Evolutionary conservation across 2,113 vertebrate species (phyloP).

Genomic region (Megaceryle maxima): DNA sequence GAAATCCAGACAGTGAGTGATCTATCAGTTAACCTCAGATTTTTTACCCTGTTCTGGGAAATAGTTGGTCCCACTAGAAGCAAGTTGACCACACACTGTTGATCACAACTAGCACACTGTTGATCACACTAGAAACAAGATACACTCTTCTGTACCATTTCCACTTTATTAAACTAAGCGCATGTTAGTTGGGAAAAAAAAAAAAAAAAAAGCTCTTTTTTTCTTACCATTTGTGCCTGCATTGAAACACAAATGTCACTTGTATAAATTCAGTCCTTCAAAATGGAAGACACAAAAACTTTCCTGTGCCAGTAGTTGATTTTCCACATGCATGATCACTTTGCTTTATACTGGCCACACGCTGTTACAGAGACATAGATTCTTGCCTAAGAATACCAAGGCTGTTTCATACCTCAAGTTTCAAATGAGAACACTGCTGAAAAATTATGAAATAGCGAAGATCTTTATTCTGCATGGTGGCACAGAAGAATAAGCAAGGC

Average conservation of each 20-base stretch:
- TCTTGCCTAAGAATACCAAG: constrained; percentile 3
- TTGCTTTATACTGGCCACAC: constrained; percentile 24
- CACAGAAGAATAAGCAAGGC: not conserved
- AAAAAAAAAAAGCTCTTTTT: not conserved
- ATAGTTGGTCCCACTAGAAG: not conserved
- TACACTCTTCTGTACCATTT: not conserved
- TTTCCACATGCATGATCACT: constrained; percentile 54
- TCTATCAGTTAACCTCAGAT: not conserved
- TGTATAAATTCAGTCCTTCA: not conserved
- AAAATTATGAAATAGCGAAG: not conserved
- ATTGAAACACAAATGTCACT: not conserved
- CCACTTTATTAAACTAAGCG: not conserved
- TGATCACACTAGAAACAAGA: not conserved
- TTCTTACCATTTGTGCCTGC: not conserved
- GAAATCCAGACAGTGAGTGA: not conserved
- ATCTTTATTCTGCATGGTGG: not conserved
- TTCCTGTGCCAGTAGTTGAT: constrained; percentile 5
- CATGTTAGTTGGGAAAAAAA: not conserved
- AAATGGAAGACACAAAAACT: not conserved
- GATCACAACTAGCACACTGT: not conserved
- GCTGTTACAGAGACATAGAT: not conserved
- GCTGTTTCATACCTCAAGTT: not conserved
- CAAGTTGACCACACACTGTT: not conserved
- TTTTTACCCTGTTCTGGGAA: not conserved
- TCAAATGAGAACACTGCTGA: not conserved